phyloP scores from a whole-genome alignment of 53 echinoderm and acorn worm genomes.

The Glandiceps talaboti region DNA sequence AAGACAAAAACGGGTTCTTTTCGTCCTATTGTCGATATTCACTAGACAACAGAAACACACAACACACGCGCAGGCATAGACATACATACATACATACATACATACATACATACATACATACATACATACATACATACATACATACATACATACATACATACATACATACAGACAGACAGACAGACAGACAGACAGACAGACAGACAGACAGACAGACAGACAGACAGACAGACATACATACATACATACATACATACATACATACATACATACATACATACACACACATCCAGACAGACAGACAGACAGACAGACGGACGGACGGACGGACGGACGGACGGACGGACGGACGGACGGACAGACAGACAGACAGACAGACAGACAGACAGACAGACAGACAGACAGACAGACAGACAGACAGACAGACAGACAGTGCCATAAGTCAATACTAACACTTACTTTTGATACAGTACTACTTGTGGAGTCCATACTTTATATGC shows the following conservation, averaged over 20 bases:
- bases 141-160: neutral
- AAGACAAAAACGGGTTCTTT: too few relatives aligned
- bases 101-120: neutral
- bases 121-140: neutral
- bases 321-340: neutral
- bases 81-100: neutral
- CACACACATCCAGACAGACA: conserved; percentile 2
- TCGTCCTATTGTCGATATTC: too few relatives aligned
- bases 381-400: conserved; percentile 4
- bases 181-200: neutral
- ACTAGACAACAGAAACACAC: too few relatives aligned
- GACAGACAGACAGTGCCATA: conserved; percentile 1
- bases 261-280: conserved; percentile 3
- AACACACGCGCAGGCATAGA: neutral
- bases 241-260: conserved; percentile 1
- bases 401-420: conserved; percentile 4
- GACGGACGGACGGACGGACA: conserved; percentile 1
- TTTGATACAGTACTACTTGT: neutral
- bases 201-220: neutral
- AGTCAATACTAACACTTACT: neutral
- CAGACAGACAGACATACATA: conserved; percentile 4
- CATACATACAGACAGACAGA: neutral
- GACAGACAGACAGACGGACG: conserved; percentile 14
- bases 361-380: conserved; percentile 4
- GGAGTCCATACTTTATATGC: neutral